Evolutionary conservation across 1,140 invertebrate genomes (phyloP), one percentile per base, ranked within the genome.

Genomic region (Lepidurus couesii): DNA sequence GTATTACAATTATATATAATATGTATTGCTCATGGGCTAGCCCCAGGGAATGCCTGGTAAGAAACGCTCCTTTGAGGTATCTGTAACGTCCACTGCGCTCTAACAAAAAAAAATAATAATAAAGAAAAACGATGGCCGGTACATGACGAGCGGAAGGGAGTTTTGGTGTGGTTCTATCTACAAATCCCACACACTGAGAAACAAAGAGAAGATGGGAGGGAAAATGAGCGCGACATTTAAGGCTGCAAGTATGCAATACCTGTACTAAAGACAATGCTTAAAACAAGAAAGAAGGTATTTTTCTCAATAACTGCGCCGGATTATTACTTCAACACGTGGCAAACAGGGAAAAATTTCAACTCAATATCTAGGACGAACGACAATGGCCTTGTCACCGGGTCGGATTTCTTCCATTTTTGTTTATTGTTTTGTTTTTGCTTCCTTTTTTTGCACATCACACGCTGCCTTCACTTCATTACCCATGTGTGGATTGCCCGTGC

Each of bases 1-100:
- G 8, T 65, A 65, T 65, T 13, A 65, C 53, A 65, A 65, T 65
- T 11, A 21, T 65, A 65, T 65, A 65, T 16, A 65, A 65, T 65
- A 21, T 65, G 53, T 65, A 65, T 65, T 65, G 53, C 53, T 65
- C 53, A 4, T 34, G 34, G 34, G 34, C 53, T n/a, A n/a, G 21
- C 53, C 53, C 53, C 53, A 65, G 53, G 53, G 53, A 65, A 65
- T 65, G 53, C 53, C 53, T 65, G 53, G 53, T 21, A 65, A 65
- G 53, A 65, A 65, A 65, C 53, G 53, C 13, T 65, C 21, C n/a
- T 65, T 65, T 65, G 53, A 65, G 53, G 53, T 65, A 65, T 65
- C 53, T 65, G 13, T 65, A 65, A 65, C 53, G 21, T 65, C 21
- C 53, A 65, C 8, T 65, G 53, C 53, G 53, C 53, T 1, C 53